phyloP scores from a whole-genome alignment of 2,113 vertebrate genomes.

The Sinocyclocheilus maitianheensis region DNA sequence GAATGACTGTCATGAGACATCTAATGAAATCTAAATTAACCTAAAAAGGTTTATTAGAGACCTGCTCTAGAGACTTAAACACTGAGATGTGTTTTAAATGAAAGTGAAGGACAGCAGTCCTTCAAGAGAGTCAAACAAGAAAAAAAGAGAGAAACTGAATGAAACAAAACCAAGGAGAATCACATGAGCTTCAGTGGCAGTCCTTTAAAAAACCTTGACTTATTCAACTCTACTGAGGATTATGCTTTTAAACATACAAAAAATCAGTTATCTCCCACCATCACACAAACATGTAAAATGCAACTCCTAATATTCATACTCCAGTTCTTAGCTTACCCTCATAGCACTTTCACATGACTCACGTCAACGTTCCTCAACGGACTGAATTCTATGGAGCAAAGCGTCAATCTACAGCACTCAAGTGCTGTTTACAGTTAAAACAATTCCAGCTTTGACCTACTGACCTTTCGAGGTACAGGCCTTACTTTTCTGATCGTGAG shows the following conservation, averaged over 20 bases:
- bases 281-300: neutral
- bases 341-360: neutral
- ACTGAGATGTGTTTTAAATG: neutral
- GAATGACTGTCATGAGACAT: conserved; percentile 7
- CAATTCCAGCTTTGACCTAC: too few species aligned
- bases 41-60: conserved; percentile 21
- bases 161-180: neutral
- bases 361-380: neutral
- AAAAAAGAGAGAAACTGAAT: neutral
- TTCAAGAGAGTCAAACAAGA: neutral
- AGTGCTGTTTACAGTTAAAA: too few species aligned
- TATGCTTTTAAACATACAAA: conserved; percentile 26
- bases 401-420: too few species aligned
- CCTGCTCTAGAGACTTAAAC: conserved; percentile 21
- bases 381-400: neutral
- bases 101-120: conserved; percentile 21
- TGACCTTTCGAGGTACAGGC: too few species aligned
- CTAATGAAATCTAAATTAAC: conserved; percentile 13
- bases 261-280: neutral
- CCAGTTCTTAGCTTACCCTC: neutral
- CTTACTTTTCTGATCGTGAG: too few species aligned
- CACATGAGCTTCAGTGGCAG: conserved; percentile 1
- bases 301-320: neutral
- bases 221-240: conserved; percentile 28
- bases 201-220: conserved; percentile 39